Evolutionary conservation across 2,113 vertebrate genomes (phyloP), one percentile per base, ranked within the genome.

Genomic region (Corythaeola cristata): DNA sequence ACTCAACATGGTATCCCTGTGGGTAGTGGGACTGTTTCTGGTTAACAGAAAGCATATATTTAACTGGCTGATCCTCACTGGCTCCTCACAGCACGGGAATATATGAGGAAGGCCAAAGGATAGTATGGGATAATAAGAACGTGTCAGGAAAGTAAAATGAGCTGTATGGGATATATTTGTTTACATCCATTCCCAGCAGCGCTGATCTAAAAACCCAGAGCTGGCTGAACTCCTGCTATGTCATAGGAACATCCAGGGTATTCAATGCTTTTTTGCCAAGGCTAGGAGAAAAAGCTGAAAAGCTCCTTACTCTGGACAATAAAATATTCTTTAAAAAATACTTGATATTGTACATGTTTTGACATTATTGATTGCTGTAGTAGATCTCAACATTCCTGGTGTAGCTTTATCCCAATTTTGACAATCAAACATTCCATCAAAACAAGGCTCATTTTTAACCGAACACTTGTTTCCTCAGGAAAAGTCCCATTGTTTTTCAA

Each of bases 1-100:
- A 5, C 3, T 5, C 19, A 37, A 8, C 12, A 3, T 3, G 16
- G 20, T 45, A 16, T 83, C 72, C 41, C 81, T 26, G 5, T 0
- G 18, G 59, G 47, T 18, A 26, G 37, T 1, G 9, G 18, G 52
- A 7, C 28, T 49, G n/a, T 15, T 88, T 9, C 32, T 69, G 37
- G 41, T 63, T 18, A 75, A 17, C 39, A 37, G 45, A 66, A 58
- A 83, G 44, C 49, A 33, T 8, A 2, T 50, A 23, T 17, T 77
- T n/a, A 35, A 9, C 55, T 55, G 72, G 4, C 17, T 60, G 66
- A 27, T 45, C 28, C 63, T 59, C 20, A 2, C 33, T 22, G 62
- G 62, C 68, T 73, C 41, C 66, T 59, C 44, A 9, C n/a, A 37
- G 44, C 37, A 8, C 3, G 21, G 67, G 24, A 49, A 71, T 15